Evolutionary conservation across 2,888 invertebrate species (phyloP).

Genomic region (Calliopum simillimum): DNA sequence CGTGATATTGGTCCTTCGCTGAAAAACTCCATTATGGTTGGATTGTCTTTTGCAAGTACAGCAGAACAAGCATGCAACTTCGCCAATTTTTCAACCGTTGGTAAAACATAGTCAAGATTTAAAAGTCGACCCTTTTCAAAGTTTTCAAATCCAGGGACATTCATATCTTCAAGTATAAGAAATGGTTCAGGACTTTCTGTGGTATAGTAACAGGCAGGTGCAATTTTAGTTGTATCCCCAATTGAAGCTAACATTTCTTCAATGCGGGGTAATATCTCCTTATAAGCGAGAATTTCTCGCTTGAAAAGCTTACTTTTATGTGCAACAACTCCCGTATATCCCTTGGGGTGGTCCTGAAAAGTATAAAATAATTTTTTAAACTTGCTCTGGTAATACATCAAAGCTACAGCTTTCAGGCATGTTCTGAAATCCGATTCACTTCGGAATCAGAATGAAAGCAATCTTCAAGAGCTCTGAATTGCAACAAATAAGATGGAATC

Average conservation of each 20-base stretch:
- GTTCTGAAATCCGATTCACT: no score
- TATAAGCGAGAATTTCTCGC: conserved; percentile 64
- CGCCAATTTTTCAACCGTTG: conserved; percentile 70
- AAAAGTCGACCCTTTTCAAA: conserved; percentile 70
- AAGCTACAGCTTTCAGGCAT: no score
- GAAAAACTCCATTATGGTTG: conserved; percentile 61
- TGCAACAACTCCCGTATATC: conserved; percentile 63
- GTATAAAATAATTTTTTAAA: neutral
- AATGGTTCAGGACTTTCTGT: conserved; percentile 64
- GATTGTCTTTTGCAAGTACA: conserved; percentile 56
- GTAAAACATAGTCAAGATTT: conserved; percentile 69
- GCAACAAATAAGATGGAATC: no score
- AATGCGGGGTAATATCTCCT: conserved; percentile 61
- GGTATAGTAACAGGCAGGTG: conserved; percentile 64
- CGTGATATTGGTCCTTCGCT: conserved; percentile 62
- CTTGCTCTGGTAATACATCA: no score
- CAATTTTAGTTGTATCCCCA: conserved; percentile 61
- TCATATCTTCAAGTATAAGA: conserved; percentile 71
- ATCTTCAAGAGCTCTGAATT: no score
- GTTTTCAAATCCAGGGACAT: conserved; percentile 69
- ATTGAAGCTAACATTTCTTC: conserved; percentile 59
- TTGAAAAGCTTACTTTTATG: conserved; percentile 64
- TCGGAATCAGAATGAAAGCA: no score
- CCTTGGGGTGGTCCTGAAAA: conserved; percentile 61
- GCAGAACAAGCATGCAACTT: conserved; percentile 71